These are phyloP conservation scores for Nycteola revayana DNA, from an alignment of 2,888 invertebrate species.

Conservation along the genomic window DNA sequence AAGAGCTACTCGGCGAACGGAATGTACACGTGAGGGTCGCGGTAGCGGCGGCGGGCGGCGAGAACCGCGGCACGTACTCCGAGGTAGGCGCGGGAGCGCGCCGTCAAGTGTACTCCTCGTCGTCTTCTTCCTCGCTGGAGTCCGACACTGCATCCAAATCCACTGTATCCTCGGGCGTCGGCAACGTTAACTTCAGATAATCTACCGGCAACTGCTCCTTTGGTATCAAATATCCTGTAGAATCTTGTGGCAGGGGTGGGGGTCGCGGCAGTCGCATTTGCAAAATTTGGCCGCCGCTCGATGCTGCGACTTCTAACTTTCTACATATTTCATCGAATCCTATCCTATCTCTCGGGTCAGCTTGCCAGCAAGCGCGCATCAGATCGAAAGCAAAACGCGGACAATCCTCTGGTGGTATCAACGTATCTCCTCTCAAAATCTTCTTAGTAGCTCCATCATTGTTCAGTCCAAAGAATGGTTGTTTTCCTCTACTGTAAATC, in stretches of 20 bases:
- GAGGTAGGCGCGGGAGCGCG: conserved; percentile 40
- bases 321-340: conserved; percentile 87
- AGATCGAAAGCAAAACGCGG: conserved; percentile 87
- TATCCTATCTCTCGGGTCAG: conserved; percentile 89
- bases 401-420: conserved; percentile 90
- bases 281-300: conserved; percentile 43
- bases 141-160: conserved; percentile 60
- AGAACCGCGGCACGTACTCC: conserved; percentile 57
- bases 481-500: conserved; percentile 94
- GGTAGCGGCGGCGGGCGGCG: conserved; percentile 38
- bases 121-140: conserved; percentile 61
- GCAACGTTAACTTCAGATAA: conserved; percentile 78
- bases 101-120: conserved; percentile 71
- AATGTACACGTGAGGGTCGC: conserved; percentile 53
- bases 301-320: conserved; percentile 80
- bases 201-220: conserved; percentile 76
- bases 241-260: conserved; percentile 83
- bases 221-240: conserved; percentile 86
- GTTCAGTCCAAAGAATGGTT: conserved; percentile 95
- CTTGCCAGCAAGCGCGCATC: conserved; percentile 91
- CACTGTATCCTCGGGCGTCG: conserved; percentile 31
- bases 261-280: conserved; percentile 66
- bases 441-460: conserved; percentile 93
- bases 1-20: conserved; percentile 42
- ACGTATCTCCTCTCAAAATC: conserved; percentile 88